Percentiles rank a stretch among this genome's conserved stretches.
Evolutionary conservation across 2,797 vertebrate species (phyloP).

Genomic region (Trachurus trachurus): DNA sequence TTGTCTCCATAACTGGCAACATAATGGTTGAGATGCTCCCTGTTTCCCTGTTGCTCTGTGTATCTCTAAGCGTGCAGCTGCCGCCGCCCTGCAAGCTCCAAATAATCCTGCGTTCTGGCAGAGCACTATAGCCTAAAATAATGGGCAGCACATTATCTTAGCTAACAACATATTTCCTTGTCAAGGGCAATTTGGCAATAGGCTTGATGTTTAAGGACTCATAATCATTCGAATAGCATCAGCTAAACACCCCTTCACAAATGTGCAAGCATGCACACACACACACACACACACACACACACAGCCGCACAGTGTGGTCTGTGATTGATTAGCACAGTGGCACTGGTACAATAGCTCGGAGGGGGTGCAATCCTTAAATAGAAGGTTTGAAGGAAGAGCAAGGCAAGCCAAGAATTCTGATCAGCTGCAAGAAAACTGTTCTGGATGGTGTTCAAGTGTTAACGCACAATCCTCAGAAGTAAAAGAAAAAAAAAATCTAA

Average conservation of each 20-base stretch:
- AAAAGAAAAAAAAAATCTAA: conserved; percentile 19
- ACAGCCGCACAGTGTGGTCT: conserved; percentile 73
- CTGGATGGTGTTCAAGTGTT: conserved; percentile 67
- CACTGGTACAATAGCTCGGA: conserved; percentile 87
- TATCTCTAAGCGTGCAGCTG: conserved; percentile 81
- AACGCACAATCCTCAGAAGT: conserved; percentile 59
- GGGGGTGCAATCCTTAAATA: conserved; percentile 85
- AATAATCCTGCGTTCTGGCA: conserved; percentile 80
- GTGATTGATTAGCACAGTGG: conserved; percentile 88
- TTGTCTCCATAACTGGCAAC: conserved; percentile 74
- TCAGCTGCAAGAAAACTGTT: conserved; percentile 77
- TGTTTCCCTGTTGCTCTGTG: conserved; percentile 72
- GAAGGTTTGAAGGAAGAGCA: conserved; percentile 77
- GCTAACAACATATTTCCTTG: conserved; percentile 84
- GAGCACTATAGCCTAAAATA: conserved; percentile 77
- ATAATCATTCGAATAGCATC: conserved; percentile 77
- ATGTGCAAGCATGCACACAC: conserved; percentile 44
- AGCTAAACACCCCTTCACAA: conserved; percentile 66
- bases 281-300: conserved; percentile 29
- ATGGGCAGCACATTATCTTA: conserved; percentile 79
- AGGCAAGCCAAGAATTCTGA: conserved; percentile 85
- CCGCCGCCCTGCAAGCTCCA: conserved; percentile 70
- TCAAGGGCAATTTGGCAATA: conserved; percentile 85
- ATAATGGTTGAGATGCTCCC: conserved; percentile 69
- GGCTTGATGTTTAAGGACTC: conserved; percentile 83